Percentiles rank a stretch among this genome's conserved stretches.
These are phyloP conservation scores for Metopolophium dirhodum DNA, from an alignment of 1,140 invertebrate genomes.

Conservation along the genomic window DNA sequence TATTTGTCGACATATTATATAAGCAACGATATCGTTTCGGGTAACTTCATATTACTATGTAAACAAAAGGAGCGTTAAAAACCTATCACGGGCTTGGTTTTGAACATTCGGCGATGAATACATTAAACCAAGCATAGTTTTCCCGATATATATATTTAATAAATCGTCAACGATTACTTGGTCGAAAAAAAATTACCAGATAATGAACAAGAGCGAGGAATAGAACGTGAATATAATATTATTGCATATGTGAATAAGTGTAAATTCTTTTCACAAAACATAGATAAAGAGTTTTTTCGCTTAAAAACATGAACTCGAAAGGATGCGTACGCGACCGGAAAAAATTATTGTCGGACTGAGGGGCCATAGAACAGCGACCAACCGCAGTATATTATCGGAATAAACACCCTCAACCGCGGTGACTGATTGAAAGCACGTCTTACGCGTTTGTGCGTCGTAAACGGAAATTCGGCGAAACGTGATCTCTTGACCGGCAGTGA, in stretches of 20 bases:
- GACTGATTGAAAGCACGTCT: neutral
- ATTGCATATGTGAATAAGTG: too few species aligned
- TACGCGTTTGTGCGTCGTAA: too few species aligned
- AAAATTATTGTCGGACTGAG: neutral
- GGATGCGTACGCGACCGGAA: neutral
- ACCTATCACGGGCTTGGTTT: neutral
- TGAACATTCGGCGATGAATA: neutral
- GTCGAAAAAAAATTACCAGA: neutral
- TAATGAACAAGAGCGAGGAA: too few species aligned
- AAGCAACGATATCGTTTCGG: neutral
- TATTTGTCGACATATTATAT: slow-evolving; percentile 12
- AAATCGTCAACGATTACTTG: neutral
- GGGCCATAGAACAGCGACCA: too few species aligned
- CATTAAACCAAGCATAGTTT: neutral
- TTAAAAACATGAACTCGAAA: neutral
- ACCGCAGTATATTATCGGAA: too few species aligned
- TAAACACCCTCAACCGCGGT: neutral
- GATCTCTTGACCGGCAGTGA: neutral
- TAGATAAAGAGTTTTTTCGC: too few species aligned
- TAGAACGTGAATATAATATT: too few species aligned
- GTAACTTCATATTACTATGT: slow-evolving; percentile 1
- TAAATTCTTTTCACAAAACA: too few species aligned
- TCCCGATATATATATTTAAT: neutral
- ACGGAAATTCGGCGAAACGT: neutral
- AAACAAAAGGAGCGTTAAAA: slow-evolving; percentile 17